Evolutionary conservation across 30 jellyfish, hydroid and myxozoan species (phyloP), one percentile per base, ranked within the genome.

Genomic region (Turritopsis rubra): DNA sequence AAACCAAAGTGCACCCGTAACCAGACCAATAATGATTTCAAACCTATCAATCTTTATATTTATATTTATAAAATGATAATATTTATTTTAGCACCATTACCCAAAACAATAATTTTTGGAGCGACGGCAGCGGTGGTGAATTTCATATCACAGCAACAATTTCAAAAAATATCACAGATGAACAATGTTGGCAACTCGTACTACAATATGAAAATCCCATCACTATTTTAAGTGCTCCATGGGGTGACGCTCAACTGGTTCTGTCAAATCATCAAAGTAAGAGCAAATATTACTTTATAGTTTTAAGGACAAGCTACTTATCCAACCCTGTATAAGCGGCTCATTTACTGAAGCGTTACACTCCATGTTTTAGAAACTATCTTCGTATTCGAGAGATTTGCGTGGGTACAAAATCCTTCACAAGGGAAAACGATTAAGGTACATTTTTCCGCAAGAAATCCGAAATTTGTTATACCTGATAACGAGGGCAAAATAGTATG

Each of bases 151-250:
- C 73, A 16, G 65, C 60, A 16, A 23, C 9, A n/a, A 23, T 74
- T 4, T n/a, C 60, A 27, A 26, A 41, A 4, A 74, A 27, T 29
- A 23, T 74, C 23, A 27, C 82, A 16, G 82, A 24, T n/a, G 82
- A 74, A 21, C 52, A 74, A 74, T 74, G 82, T 74, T 74, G 82
- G 82, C 82, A 74, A 74, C 65, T 74, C 54, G n/a, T 26, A 24
- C n/a, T 74, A 74, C 82, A 74, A 23, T 68, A 68, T 27, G 77
- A 23, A n/a, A 23, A 68, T 68, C 77, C 77, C 22, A 13, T 74
- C 0, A 16, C 19, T n/a, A 74, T 26, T 74, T 73, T 16, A 24
- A 23, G 1, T 29, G 73, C 54, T 23, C 65, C 60, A 23, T 74
- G 60, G 52, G 60, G 60, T 74, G 82, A 74, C 23, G 82, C 73